These are phyloP conservation scores for Dascillus cervinus DNA, from an alignment of 2,888 invertebrate species.

Conservation along the genomic window DNA sequence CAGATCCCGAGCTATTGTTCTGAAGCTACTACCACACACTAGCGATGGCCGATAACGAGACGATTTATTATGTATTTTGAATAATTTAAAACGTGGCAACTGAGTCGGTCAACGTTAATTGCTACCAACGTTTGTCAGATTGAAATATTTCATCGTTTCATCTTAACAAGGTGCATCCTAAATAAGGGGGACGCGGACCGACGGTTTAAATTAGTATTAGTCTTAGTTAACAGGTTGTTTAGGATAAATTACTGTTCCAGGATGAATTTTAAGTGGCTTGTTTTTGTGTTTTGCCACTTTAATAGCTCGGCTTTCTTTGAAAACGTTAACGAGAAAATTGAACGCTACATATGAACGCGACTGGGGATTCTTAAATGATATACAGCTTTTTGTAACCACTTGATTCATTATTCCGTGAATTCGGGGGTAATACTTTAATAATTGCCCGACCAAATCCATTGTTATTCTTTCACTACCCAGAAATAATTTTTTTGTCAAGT, in stretches of 20 bases:
- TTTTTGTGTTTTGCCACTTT: conserved; percentile 21
- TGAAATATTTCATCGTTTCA: conserved; percentile 21
- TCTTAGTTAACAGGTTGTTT: conserved; percentile 20
- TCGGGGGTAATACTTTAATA: no score
- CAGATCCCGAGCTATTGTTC: conserved; percentile 33
- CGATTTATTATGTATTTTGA: conserved; percentile 33
- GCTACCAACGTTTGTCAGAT: conserved; percentile 25
- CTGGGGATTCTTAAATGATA: no score
- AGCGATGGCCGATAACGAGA: conserved; percentile 30
- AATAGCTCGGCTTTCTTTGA: conserved; percentile 19
- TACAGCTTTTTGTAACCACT: no score
- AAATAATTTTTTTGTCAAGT: no score
- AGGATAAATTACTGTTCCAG: conserved; percentile 17
- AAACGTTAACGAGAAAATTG: conserved; percentile 30
- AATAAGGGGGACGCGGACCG: conserved; percentile 24
- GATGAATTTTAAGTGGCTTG: conserved; percentile 23
- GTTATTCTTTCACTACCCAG: no score
- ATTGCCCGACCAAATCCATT: no score
- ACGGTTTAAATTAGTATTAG: conserved; percentile 21
- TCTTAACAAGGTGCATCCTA: conserved; percentile 24
- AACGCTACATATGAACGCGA: conserved; percentile 17
- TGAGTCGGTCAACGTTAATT: conserved; percentile 27
- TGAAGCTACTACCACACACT: conserved; percentile 22
- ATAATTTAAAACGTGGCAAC: conserved; percentile 30
- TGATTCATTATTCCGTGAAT: no score